phyloP scores from a whole-genome alignment of 2,888 invertebrate species.

The Pollenia griseotomentosa region DNA sequence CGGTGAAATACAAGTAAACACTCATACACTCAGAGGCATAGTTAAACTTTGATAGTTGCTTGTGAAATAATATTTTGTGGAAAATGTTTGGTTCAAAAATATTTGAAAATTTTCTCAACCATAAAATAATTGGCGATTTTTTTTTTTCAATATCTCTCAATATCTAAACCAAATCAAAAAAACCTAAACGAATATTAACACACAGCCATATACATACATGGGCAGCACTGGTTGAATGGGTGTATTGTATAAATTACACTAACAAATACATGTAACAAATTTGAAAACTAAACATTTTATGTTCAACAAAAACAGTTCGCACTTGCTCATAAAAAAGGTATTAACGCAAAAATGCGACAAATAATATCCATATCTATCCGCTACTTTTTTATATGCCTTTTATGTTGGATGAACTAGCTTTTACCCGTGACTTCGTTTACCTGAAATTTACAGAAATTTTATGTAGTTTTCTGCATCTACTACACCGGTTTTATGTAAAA shows the following conservation, averaged over 20 bases:
- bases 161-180: constrained; percentile 35
- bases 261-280: constrained; percentile 31
- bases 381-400: too few relatives aligned
- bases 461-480: too few relatives aligned
- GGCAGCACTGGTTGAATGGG: not conserved
- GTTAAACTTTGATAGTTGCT: constrained; percentile 42
- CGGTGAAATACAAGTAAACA: not conserved
- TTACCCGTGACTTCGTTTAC: too few relatives aligned
- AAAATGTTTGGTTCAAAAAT: constrained; percentile 56
- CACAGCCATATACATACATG: not conserved
- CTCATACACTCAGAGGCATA: constrained; percentile 8
- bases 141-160: constrained; percentile 43
- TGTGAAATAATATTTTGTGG: constrained; percentile 63
- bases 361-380: too few relatives aligned
- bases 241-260: constrained; percentile 34
- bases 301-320: constrained; percentile 28
- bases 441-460: too few relatives aligned
- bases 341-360: too few relatives aligned
- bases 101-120: constrained; percentile 70
- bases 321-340: too few relatives aligned
- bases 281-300: constrained; percentile 51
- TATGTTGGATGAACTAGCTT: too few relatives aligned
- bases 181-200: constrained; percentile 6
- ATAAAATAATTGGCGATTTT: constrained; percentile 69
- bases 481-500: too few relatives aligned